Evolutionary conservation across 1,140 invertebrate species (phyloP), one percentile per base, ranked within the genome.

Genomic region (Druon quercuslanigerum): DNA sequence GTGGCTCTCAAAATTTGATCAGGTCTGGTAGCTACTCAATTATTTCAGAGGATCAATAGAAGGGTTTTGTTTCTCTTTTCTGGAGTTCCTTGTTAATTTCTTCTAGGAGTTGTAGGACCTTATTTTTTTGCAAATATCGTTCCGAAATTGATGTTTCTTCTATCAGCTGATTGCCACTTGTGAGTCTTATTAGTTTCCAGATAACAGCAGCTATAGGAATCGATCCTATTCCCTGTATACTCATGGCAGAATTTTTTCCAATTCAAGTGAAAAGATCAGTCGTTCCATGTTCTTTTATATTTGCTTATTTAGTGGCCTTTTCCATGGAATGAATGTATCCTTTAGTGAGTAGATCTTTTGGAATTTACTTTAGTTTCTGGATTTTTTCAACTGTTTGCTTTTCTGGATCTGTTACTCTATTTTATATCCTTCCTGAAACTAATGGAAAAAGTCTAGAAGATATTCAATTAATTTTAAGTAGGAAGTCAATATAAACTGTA

Each of bases 391-490:
- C 12, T 16, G 25, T 20, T 40, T 66, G 57, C 40, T 9, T 66
- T 40, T 1, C 25, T 3, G 13, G 25, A 14, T 33, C 57, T 12
- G 9, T 66, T 5, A 6, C 40, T 66, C 20, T 66, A 33, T 66
- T 66, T 20, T 40, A 14, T 3, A 66, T 66, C 16, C 1, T 25
- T 13, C 57, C 57, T 6, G 57, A 66, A 14, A 66, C 57, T 25
- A 33, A 20, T 12, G 57, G 57, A 2, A 66, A 66, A 66, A 66
- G 40, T 66, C 57, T 66, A 2, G 57, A 66, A 25, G 57, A 66
- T 2, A 25, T 66, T 7, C 57, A 66, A 40, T 3, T 5, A 4
- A 40, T 66, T 40, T 8, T 66, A 25, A 60, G 33, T 7, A n/a
- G 19, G 19, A 19, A 19, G 19, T 33, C 25, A 4, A 33, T 3